Conservation (phyloP, 2,113 vertebrate species). For the Cepphus grylle region DNA sequence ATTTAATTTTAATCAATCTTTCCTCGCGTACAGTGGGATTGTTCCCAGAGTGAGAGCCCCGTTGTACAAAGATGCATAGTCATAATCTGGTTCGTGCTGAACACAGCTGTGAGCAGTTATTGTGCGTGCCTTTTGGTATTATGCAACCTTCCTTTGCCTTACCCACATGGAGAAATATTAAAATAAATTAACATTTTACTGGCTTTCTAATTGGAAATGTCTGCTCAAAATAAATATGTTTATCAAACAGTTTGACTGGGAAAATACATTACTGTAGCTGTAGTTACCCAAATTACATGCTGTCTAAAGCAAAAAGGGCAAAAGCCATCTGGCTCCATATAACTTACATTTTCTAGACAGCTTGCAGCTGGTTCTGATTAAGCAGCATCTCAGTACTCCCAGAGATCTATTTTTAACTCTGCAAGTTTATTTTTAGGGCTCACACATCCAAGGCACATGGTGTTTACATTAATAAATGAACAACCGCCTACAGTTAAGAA, state of each 20-base stretch:
- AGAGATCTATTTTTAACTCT: constrained; percentile 78
- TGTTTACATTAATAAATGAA: constrained; percentile 80
- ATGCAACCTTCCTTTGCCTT: constrained; percentile 43
- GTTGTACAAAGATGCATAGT: neutral
- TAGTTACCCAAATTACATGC: constrained; percentile 78
- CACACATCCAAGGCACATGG: constrained; percentile 74
- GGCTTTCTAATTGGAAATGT: constrained; percentile 75
- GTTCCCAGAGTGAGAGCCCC: neutral
- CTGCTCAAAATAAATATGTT: constrained; percentile 78
- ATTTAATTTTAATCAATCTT: neutral
- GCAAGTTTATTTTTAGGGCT: constrained; percentile 77
- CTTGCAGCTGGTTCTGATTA: constrained; percentile 86
- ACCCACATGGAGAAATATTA: constrained; percentile 64
- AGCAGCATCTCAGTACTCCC: constrained; percentile 76
- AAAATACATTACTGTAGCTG: constrained; percentile 77
- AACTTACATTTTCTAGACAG: constrained; percentile 82
- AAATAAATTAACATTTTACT: constrained; percentile 79
- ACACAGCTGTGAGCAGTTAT: constrained; percentile 3
- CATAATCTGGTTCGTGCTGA: neutral
- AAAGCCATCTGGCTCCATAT: constrained; percentile 82
- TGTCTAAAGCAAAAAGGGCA: constrained; percentile 82
- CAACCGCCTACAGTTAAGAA: constrained; percentile 67
- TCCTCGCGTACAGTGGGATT: neutral
- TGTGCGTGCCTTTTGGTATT: neutral
- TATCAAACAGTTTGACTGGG: constrained; percentile 82